Evolutionary conservation across 2,113 vertebrate species (phyloP), one percentile per base, ranked within the genome.

Genomic region (Ceyx melanurus): DNA sequence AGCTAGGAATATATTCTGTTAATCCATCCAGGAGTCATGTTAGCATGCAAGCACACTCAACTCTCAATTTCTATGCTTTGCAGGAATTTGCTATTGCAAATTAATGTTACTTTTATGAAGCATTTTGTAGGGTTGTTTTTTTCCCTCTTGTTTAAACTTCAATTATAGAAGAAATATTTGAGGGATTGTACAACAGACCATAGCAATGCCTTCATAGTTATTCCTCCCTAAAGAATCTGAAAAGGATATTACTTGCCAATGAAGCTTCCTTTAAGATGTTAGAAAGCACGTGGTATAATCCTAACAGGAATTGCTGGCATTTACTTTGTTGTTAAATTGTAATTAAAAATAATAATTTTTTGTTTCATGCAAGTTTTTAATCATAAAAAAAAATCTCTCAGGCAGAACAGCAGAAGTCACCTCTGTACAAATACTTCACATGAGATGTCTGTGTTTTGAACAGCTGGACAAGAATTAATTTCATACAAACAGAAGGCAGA

Each of bases 11-110:
- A 81, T 22, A 46, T 40, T 90, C 58, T 89, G 64, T 50, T 75
- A 50, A 91, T 72, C 76, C 58, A 81, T 60, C 57, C 48, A 85
- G 91, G 62, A 82, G 29, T 91, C 50, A 78, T 15, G 6, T 60
- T 90, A 90, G 74, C 75, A 90, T 4, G 46, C 20, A 21, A 88
- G 14, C 21, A 54, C 22, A 48, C 13, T 51, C 43, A 54, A 37
- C 33, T 89, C 64, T 83, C 81, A 90, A 77, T 86, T 96, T 94
- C 56, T 72, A 25, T 25, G 18, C 37, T 95, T 95, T 93, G 67
- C 62, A 84, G 31, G 40, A 93, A 84, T 94, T 89, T 75, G 28
- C 25, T 90, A 53, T 86, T 94, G 56, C 43, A 93, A 92, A 53
- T 65, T 77, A 78, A 66, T 77, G 29, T 72, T 91, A 77, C 60